Evolutionary conservation across 2,797 vertebrate species (phyloP).

Genomic region (Hyperoplus immaculatus): DNA sequence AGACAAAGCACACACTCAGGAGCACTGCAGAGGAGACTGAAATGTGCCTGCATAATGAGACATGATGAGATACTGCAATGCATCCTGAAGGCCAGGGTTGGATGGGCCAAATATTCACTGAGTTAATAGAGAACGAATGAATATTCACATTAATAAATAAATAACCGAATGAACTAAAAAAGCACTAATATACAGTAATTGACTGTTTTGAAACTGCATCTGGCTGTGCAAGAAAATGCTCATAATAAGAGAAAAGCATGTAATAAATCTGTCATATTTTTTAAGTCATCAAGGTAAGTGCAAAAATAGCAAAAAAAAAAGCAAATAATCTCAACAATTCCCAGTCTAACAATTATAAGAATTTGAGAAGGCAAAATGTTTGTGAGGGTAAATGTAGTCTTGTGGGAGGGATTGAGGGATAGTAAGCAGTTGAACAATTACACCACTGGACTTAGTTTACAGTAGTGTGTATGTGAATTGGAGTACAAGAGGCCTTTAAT

Average conservation of each 20-base stretch:
- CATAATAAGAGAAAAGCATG: neutral
- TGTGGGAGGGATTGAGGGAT: neutral
- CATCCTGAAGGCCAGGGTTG: neutral
- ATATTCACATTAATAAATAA: conserved; percentile 3
- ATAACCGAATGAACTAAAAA: conserved; percentile 13
- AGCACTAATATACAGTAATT: neutral
- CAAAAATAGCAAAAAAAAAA: neutral
- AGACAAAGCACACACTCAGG: conserved; percentile 29
- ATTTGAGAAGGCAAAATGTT: neutral
- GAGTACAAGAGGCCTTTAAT: conserved; percentile 5
- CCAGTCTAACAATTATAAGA: neutral
- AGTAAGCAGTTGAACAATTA: neutral
- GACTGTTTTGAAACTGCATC: conserved; percentile 1
- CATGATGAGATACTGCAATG: conserved; percentile 7
- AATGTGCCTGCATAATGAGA: conserved; percentile 21
- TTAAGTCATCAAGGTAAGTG: neutral
- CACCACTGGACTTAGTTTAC: conserved; percentile 9
- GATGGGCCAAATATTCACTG: conserved; percentile 8
- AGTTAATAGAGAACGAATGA: neutral
- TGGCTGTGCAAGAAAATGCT: neutral
- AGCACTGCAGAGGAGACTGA: conserved; percentile 19
- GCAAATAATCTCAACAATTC: neutral
- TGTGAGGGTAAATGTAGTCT: neutral
- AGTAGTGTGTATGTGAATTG: neutral
- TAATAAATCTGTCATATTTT: neutral